Percentiles rank a stretch among this genome's conserved stretches.
phyloP scores from a whole-genome alignment of 2,113 vertebrate species.

The Trinectes maculatus region DNA sequence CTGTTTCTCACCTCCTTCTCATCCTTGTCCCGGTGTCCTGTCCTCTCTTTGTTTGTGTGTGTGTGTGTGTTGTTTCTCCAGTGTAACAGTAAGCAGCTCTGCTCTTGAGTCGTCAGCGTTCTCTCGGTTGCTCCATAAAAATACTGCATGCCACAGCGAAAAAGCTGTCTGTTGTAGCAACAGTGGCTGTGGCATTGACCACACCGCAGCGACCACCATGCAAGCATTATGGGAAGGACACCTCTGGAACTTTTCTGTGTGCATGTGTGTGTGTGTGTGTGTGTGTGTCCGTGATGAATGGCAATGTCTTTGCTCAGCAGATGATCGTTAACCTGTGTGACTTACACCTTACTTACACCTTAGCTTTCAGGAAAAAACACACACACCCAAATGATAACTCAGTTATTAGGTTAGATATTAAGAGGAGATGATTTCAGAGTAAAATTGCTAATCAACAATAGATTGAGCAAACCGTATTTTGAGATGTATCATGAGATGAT shows the following conservation, averaged over 20 bases:
- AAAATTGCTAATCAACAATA: no score
- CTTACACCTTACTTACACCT: constrained; percentile 45
- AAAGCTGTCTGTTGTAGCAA: constrained; percentile 74
- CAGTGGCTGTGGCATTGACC: constrained; percentile 71
- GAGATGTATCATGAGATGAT: no score
- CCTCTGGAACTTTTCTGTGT: constrained; percentile 51
- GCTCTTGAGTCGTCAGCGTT: constrained; percentile 77
- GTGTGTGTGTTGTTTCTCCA: constrained; percentile 57
- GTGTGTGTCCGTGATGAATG: constrained; percentile 54
- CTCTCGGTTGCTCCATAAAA: constrained; percentile 75
- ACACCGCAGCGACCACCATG: constrained; percentile 57
- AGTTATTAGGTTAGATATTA: not conserved
- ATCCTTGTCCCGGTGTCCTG: constrained; percentile 23
- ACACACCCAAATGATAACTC: not conserved
- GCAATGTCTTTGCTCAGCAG: constrained; percentile 66
- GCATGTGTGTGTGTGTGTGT: constrained; percentile 34
- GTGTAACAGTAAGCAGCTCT: constrained; percentile 75
- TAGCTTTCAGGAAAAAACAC: constrained; percentile 10
- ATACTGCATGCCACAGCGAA: constrained; percentile 75
- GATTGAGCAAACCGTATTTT: no score
- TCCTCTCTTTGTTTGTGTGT: constrained; percentile 44
- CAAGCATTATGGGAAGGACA: constrained; percentile 70
- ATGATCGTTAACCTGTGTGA: constrained; percentile 63
- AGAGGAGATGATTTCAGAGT: no score
- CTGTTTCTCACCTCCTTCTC: constrained; percentile 40